Conservation (phyloP, 2,888 invertebrate species). For the Lasius platythorax region DNA sequence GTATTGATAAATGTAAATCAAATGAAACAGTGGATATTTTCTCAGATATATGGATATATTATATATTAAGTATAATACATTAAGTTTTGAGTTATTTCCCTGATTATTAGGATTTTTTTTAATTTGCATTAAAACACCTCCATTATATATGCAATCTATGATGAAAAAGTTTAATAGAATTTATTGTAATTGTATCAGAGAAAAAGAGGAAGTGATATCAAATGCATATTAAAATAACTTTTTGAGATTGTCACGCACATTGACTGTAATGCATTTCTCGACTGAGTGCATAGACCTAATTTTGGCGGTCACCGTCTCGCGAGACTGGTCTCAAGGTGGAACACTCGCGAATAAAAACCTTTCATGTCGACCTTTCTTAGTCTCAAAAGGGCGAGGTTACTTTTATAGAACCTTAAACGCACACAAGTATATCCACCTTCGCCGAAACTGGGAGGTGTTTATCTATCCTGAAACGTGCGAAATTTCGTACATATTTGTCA, state of each 20-base stretch:
- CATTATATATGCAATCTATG: not conserved
- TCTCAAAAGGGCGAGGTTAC: slow-evolving; percentile 4
- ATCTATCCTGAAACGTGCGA: not conserved
- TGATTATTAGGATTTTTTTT: not conserved
- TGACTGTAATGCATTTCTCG: not conserved
- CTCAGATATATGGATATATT: not conserved
- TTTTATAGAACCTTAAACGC: not conserved
- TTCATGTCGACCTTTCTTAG: not conserved
- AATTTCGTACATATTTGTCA: not conserved
- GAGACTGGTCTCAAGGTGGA: slow-evolving; percentile 71
- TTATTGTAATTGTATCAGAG: not conserved
- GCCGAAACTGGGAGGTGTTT: not conserved
- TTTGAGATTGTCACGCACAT: not conserved
- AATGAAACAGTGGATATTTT: not conserved
- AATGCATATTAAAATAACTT: not conserved
- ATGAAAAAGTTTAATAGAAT: not conserved
- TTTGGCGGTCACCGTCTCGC: slow-evolving; percentile 40
- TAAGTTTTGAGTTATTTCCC: not conserved
- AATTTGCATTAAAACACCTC: not conserved
- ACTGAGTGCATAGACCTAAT: not conserved
- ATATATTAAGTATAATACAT: not conserved
- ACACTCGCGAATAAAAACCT: slow-evolving; percentile 46
- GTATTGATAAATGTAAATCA: no score
- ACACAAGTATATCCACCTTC: not conserved
- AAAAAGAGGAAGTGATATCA: not conserved